Conservation (phyloP, 2,113 vertebrate species). For the Hippoglossus stenolepis region DNA sequence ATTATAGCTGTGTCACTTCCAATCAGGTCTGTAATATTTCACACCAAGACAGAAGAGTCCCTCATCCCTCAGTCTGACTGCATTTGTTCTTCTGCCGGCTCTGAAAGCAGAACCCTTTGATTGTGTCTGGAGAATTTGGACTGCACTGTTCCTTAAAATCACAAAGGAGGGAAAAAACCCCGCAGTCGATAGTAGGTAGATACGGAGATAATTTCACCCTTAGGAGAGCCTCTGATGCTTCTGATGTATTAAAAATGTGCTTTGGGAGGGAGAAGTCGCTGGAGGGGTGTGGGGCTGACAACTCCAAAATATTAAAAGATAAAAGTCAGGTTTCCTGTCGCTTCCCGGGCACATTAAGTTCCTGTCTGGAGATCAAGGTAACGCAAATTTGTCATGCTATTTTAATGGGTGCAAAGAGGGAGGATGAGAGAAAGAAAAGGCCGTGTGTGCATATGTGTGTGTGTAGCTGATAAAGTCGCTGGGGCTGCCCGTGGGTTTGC, state of each 20-base stretch:
- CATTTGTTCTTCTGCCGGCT: constrained; percentile 59
- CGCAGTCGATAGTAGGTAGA: neutral
- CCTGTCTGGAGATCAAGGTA: constrained; percentile 31
- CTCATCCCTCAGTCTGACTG: constrained; percentile 51
- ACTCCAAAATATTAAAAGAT: constrained; percentile 21
- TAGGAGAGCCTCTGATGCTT: constrained; percentile 17
- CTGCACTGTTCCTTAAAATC: constrained; percentile 44
- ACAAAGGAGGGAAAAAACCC: constrained; percentile 20
- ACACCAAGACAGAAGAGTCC: constrained; percentile 62
- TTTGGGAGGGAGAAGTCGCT: constrained; percentile 8
- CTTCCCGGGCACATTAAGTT: constrained; percentile 16
- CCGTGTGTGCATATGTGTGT: neutral
- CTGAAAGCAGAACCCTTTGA: constrained; percentile 61
- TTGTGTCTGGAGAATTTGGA: constrained; percentile 50
- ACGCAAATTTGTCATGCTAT: constrained; percentile 5
- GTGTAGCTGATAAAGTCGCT: neutral
- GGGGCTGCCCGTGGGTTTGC: constrained; percentile 14
- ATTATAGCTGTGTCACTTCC: constrained; percentile 79
- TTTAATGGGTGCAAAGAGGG: constrained; percentile 20
- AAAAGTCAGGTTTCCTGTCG: constrained; percentile 38
- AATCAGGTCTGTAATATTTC: constrained; percentile 76
- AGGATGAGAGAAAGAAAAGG: neutral
- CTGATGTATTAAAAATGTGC: constrained; percentile 44
- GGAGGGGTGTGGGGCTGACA: constrained; percentile 11
- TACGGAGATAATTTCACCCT: constrained; percentile 23